Percentiles rank a stretch among this genome's conserved stretches.
Evolutionary conservation across 2,888 invertebrate species (phyloP).

Genomic region (Acleris holmiana): DNA sequence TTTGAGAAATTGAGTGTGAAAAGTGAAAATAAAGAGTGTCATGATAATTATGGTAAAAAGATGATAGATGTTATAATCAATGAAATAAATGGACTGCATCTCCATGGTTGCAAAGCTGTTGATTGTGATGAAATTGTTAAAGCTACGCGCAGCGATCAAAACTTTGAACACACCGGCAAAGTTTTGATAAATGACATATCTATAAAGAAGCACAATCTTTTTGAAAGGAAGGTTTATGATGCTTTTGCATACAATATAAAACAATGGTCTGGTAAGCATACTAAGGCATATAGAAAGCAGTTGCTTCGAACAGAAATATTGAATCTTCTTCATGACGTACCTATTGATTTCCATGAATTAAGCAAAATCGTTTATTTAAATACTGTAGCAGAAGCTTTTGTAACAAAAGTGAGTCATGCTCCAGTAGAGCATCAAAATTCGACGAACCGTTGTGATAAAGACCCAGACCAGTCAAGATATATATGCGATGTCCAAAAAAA

Average conservation of each 20-base stretch:
- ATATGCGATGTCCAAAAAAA: slow-evolving; percentile 33
- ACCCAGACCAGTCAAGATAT: background rate
- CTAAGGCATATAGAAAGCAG: slow-evolving; percentile 40
- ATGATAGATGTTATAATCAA: background rate
- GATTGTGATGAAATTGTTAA: slow-evolving; percentile 30
- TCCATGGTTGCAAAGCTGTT: background rate
- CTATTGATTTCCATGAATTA: slow-evolving; percentile 43
- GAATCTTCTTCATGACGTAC: slow-evolving; percentile 51
- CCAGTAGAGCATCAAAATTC: slow-evolving; percentile 11
- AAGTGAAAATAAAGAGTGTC: background rate
- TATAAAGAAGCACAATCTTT: slow-evolving; percentile 45
- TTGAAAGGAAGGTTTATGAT: slow-evolving; percentile 46
- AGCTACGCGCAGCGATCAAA: slow-evolving; percentile 28
- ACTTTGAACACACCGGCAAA: slow-evolving; percentile 48
- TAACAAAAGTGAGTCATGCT: slow-evolving; percentile 43
- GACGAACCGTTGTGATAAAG: background rate
- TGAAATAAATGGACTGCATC: slow-evolving; percentile 6
- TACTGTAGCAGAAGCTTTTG: slow-evolving; percentile 50
- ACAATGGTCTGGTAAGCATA: slow-evolving; percentile 42
- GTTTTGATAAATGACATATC: slow-evolving; percentile 54
- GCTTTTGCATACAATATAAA: slow-evolving; percentile 47
- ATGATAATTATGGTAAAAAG: slow-evolving; percentile 9
- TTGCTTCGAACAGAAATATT: slow-evolving; percentile 42
- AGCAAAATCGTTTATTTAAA: slow-evolving; percentile 48
- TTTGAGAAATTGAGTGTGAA: background rate